Percentiles rank a stretch among this genome's conserved stretches.
Evolutionary conservation across 2,797 vertebrate genomes (phyloP).

Genomic region (Necrosyrtes monachus): DNA sequence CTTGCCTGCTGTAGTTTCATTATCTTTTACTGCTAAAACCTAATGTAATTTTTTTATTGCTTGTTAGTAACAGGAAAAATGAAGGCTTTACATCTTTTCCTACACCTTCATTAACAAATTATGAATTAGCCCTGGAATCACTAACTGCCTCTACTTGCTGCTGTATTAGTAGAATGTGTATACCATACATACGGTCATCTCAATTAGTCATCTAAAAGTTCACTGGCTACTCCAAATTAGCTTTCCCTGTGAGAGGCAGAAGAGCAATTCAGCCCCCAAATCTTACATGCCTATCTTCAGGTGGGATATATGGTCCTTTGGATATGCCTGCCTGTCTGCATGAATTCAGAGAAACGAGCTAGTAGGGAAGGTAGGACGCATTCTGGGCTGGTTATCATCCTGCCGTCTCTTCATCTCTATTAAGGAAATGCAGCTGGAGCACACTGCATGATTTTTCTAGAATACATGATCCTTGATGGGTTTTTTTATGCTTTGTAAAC

Average conservation of each 20-base stretch:
- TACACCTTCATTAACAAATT: background rate
- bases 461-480: background rate
- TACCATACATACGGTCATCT: fast-evolving
- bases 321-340: background rate
- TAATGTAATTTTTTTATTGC: background rate
- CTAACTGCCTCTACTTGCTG: background rate
- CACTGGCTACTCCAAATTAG: background rate
- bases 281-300: background rate
- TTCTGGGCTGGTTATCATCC: background rate
- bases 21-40: background rate
- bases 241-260: background rate
- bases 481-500: background rate
- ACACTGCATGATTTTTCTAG: background rate
- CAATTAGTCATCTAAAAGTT: background rate
- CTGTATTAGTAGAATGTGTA: background rate
- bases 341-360: background rate
- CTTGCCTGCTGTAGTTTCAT: background rate
- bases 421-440: background rate
- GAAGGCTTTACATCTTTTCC: background rate
- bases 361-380: fast-evolving
- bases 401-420: background rate
- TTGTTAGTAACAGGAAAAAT: background rate
- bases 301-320: background rate
- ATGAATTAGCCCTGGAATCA: background rate
- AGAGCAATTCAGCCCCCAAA: background rate